Base-by-base conservation (phyloP, 2,113 vertebrate genomes). In the Heteronetta atricapilla region DNA sequence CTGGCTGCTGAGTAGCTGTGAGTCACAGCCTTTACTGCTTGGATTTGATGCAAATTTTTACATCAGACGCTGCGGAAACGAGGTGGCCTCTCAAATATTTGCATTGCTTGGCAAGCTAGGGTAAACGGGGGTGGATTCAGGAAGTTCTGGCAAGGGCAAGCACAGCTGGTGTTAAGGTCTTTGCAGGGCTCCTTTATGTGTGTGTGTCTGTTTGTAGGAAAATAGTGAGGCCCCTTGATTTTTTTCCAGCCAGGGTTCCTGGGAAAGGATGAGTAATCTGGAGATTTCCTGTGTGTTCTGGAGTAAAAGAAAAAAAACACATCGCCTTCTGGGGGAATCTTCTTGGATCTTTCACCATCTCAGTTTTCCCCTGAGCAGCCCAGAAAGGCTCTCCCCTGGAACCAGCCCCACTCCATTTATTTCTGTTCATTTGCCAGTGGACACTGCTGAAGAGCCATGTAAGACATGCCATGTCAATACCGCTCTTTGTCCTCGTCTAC, bases 201-300 rank as follows among this genome's bases (percentile, higher is more conserved):
- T 72, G 33, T 67, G 73, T 86, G 46, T 89, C 50, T 83, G 66
- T 88, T 82, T 77, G 34, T 66, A 87, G 89, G 89, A 96, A 95
- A 94, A 87, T 25, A 94, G 82, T 29, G 92, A 88, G 91, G 94
- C 79, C 87, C 56, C 88, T 95, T 91, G 81, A 75, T 82, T 92
- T 94, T 95, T 94, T 96, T 97, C 92, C 94, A 95, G 78, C 74
- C 88, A 94, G 62, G 55, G 86, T 96, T 97, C 92, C 93, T 97
- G 92, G 94, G 95, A 96, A 97, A 92, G 83, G 93, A 92, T 96
- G 94, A 96, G 74, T 96, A 92, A 93, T 95, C 55, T 89, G 88
- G 90, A 96, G 90, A 92, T 94, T 97, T 96, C 92, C 94, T 96
- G 93, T 96, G 96, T 89, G 62, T 92, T 96, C 84, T 81, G 77